Percentiles rank a stretch among this genome's conserved stretches.
Conservation (phyloP, 92 coral and sea anemone species). For the Phymanthus crucifer region DNA sequence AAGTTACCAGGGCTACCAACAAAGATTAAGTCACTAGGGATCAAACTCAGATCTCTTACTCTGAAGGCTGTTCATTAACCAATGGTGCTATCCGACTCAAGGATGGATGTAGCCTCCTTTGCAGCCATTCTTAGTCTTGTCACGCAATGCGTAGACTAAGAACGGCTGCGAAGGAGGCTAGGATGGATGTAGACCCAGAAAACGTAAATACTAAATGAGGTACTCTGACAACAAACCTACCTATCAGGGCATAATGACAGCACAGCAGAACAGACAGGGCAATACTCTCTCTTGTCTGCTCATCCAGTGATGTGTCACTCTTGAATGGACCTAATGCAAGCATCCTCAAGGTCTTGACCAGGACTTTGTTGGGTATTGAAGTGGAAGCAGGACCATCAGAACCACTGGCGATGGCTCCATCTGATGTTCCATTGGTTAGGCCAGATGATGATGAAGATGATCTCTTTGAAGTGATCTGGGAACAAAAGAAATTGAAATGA, state of each 20-base stretch:
- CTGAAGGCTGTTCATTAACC: too few relatives aligned
- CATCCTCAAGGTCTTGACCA: slow-evolving; percentile 52
- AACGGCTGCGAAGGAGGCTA: too few relatives aligned
- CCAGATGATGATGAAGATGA: not conserved
- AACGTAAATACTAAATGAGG: not conserved
- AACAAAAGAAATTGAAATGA: not conserved
- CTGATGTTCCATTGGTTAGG: slow-evolving; percentile 51
- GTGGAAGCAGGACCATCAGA: slow-evolving; percentile 42
- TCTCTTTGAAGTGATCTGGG: not conserved
- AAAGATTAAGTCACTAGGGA: too few relatives aligned
- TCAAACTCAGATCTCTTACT: too few relatives aligned
- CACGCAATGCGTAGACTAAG: too few relatives aligned
- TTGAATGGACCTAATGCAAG: slow-evolving; percentile 57
- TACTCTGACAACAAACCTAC: slow-evolving; percentile 32
- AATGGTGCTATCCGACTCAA: too few relatives aligned
- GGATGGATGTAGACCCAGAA: too few relatives aligned
- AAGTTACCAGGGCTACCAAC: too few relatives aligned
- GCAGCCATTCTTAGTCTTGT: too few relatives aligned
- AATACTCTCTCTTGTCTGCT: slow-evolving; percentile 41
- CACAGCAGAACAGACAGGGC: slow-evolving; percentile 60
- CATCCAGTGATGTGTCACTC: slow-evolving; percentile 41
- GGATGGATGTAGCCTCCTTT: too few relatives aligned
- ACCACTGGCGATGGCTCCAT: slow-evolving; percentile 25
- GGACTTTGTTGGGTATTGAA: slow-evolving; percentile 52
- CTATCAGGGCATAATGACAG: slow-evolving; percentile 82